phyloP scores from a whole-genome alignment of 1,140 invertebrate genomes.

The Bombus consobrinus region DNA sequence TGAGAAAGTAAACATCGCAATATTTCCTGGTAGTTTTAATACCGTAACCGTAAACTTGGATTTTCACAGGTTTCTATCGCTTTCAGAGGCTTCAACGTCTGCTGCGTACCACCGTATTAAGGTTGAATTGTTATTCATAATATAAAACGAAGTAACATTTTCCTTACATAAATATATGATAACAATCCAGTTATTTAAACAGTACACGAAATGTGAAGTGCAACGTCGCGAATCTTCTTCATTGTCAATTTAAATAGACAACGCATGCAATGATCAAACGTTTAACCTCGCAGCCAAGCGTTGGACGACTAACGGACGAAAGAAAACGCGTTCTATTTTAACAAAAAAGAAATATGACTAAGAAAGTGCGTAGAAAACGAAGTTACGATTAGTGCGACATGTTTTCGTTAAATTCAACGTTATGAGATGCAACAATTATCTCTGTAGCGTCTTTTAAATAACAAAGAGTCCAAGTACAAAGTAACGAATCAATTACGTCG shows the following conservation, averaged over 20 bases:
- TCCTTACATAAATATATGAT: too few species aligned
- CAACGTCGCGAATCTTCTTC: neutral
- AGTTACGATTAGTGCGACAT: neutral
- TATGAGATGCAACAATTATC: neutral
- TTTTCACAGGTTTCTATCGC: constrained; percentile 8
- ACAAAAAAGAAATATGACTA: neutral
- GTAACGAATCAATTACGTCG: neutral
- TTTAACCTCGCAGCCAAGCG: neutral
- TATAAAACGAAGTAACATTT: neutral
- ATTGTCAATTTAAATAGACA: neutral
- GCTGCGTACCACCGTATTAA: too few species aligned
- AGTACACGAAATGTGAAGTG: neutral
- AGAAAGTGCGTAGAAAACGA: neutral
- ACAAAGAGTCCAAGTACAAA: neutral
- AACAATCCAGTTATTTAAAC: neutral
- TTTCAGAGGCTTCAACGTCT: neutral
- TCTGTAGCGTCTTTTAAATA: neutral
- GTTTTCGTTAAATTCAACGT: neutral
- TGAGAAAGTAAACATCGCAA: neutral
- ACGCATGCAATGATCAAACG: neutral
- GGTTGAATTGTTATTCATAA: neutral
- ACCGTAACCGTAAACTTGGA: neutral
- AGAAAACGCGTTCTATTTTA: neutral
- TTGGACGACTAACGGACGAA: neutral
- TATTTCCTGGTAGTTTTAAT: neutral